These are phyloP conservation scores for Equus quagga DNA, from an alignment of 2,113 vertebrate genomes.

Conservation along the genomic window DNA sequence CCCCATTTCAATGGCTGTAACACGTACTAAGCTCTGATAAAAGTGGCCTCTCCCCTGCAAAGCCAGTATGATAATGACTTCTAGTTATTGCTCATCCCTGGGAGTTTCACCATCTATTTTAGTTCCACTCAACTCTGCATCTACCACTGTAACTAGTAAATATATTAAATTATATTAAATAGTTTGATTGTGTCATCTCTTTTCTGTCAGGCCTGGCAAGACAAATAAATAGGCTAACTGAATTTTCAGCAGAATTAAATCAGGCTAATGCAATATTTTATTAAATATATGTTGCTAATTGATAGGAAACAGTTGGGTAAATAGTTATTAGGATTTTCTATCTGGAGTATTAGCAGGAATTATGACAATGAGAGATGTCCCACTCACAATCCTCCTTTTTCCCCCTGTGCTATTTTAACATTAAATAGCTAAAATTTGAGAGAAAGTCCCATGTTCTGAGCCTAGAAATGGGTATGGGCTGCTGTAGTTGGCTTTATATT, in stretches of 20 bases:
- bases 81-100: neutral
- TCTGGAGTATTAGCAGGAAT: neutral
- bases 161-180: constrained; percentile 10
- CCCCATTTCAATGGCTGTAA: neutral
- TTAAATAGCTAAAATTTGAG: neutral
- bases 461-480: neutral
- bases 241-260: neutral
- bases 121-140: neutral
- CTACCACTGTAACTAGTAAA: neutral
- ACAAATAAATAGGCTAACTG: neutral
- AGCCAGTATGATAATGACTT: neutral
- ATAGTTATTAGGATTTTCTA: neutral
- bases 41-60: neutral
- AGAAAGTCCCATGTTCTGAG: neutral
- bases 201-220: neutral
- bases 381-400: neutral
- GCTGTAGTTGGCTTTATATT: neutral
- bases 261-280: neutral
- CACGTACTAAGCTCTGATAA: neutral
- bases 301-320: neutral
- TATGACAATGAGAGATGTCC: neutral
- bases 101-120: neutral
- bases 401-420: neutral
- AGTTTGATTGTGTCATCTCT: neutral
- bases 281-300: neutral